These are phyloP conservation scores for Paralichthys olivaceus DNA, from an alignment of 2,113 vertebrate species.

Conservation along the genomic window DNA sequence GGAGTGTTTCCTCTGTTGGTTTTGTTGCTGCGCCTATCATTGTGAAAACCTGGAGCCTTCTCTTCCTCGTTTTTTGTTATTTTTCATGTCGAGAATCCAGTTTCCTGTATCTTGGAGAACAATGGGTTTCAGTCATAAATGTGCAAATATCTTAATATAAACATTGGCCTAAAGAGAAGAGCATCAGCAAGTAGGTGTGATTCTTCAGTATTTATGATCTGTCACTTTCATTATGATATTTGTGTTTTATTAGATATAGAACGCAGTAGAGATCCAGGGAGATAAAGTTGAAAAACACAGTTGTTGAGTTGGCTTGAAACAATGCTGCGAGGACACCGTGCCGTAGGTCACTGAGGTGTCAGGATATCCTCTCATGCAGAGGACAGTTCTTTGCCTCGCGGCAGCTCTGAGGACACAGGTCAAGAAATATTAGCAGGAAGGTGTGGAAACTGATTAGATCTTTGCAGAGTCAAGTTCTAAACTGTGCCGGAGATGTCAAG, in stretches of 20 bases:
- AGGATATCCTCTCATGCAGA: conserved; percentile 62
- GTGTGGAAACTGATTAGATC: conserved; percentile 29
- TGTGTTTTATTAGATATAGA: neutral
- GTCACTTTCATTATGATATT: neutral
- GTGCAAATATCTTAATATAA: conserved; percentile 53
- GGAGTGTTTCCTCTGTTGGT: conserved; percentile 70
- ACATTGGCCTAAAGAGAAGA: conserved; percentile 19
- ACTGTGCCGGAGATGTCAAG: neutral
- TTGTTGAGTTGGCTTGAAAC: conserved; percentile 34
- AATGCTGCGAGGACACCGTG: conserved; percentile 17
- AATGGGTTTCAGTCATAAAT: conserved; percentile 58
- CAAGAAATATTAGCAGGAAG: conserved; percentile 14
- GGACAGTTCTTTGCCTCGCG: conserved; percentile 8
- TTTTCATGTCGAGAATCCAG: conserved; percentile 64
- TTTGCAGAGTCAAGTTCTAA: neutral
- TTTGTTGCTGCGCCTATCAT: conserved; percentile 50
- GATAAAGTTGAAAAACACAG: conserved; percentile 13
- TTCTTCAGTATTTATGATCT: neutral
- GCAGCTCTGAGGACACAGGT: neutral
- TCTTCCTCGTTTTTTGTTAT: conserved; percentile 70
- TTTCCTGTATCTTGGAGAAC: conserved; percentile 78
- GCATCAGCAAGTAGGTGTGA: neutral
- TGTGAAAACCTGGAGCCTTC: conserved; percentile 56
- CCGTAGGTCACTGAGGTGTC: conserved; percentile 55
- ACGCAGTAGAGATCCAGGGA: neutral